Percentiles rank a stretch among this genome's conserved stretches.
These are phyloP conservation scores for Eueides isabella DNA, from an alignment of 1,140 invertebrate genomes.

Conservation along the genomic window DNA sequence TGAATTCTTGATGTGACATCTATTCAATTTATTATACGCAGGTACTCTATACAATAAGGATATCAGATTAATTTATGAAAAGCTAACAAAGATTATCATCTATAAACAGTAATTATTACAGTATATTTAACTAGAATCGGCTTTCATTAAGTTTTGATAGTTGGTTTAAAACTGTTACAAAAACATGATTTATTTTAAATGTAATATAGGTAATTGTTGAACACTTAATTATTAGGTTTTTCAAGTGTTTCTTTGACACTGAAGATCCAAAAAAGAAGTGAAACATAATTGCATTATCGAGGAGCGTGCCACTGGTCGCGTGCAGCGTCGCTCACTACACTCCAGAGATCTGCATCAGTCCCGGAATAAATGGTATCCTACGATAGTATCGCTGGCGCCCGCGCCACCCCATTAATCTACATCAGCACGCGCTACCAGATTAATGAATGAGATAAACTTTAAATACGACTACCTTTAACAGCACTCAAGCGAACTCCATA, in stretches of 20 bases:
- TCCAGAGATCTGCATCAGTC: constrained; percentile 61
- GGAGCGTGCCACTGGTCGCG: constrained; percentile 50
- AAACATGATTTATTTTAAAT: background rate
- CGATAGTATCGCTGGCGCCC: constrained; percentile 66
- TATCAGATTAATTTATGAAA: constrained; percentile 3
- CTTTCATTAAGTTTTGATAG: no score
- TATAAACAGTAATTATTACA: no score
- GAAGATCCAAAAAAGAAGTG: background rate
- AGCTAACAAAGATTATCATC: background rate
- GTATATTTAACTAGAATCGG: no score
- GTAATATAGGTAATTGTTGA: background rate
- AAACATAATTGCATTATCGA: constrained; percentile 14
- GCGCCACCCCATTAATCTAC: constrained; percentile 77
- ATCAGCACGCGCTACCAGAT: constrained; percentile 76
- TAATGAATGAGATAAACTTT: constrained; percentile 77
- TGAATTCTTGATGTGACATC: constrained; percentile 58
- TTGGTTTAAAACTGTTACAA: background rate
- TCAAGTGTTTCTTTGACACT: background rate
- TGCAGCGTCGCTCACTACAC: constrained; percentile 46
- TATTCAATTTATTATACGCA: constrained; percentile 7
- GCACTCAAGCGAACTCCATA: constrained; percentile 51
- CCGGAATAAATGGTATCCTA: constrained; percentile 66
- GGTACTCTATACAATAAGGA: background rate
- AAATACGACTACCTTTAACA: constrained; percentile 70
- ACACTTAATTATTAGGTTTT: background rate